Evolutionary conservation across 1,140 invertebrate species (phyloP).

Genomic region (Anastrepha obliqua): DNA sequence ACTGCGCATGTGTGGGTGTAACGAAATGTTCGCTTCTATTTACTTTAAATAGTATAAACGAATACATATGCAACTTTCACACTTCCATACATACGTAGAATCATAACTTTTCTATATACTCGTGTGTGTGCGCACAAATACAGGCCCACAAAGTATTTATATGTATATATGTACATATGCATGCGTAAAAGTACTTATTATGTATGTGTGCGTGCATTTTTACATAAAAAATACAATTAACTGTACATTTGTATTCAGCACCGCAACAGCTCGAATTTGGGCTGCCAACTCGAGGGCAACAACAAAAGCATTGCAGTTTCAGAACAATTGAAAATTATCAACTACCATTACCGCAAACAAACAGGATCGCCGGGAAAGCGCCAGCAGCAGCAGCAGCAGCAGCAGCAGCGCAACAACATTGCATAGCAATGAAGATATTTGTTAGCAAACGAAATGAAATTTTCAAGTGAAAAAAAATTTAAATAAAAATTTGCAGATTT

Average conservation of each 20-base stretch:
- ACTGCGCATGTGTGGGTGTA: background rate
- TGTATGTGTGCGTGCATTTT: background rate
- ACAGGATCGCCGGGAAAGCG: background rate
- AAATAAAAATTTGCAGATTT: background rate
- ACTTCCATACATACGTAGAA: no score
- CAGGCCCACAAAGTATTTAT: background rate
- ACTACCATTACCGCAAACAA: constrained; percentile 32
- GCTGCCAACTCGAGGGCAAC: background rate
- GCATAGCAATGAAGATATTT: background rate
- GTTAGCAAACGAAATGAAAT: background rate
- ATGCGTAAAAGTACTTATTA: background rate
- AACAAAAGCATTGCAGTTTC: background rate
- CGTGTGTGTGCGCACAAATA: no score
- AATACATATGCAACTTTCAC: background rate
- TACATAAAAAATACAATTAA: background rate
- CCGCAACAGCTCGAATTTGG: background rate
- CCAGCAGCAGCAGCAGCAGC: background rate
- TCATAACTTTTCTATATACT: no score
- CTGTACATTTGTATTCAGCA: background rate
- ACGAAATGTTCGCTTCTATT: background rate
- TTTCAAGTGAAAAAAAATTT: background rate
- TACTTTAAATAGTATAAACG: background rate
- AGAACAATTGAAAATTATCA: constrained; percentile 48
- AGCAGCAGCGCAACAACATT: background rate
- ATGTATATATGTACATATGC: background rate